Percentiles rank a stretch among this genome's conserved stretches.
Evolutionary conservation across 1,140 invertebrate species (phyloP).

Genomic region (Ostrea edulis): DNA sequence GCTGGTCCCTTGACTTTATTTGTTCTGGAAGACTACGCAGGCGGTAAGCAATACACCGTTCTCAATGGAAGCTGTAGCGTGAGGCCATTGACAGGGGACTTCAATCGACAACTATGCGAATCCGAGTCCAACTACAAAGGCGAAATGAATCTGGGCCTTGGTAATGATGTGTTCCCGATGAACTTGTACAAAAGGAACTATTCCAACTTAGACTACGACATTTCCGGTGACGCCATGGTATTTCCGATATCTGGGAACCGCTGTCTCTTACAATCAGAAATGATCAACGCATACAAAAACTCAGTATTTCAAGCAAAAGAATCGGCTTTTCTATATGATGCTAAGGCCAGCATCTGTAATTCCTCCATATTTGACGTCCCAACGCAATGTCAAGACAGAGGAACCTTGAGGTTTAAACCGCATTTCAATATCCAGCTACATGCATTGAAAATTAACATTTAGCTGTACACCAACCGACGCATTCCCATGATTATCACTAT

Average conservation of each 20-base stretch:
- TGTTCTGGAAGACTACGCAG: constrained; percentile 14
- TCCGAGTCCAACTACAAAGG: not conserved
- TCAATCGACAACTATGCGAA: not conserved
- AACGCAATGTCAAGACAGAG: not conserved
- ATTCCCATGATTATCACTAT: too few relatives aligned
- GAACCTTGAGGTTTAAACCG: not conserved
- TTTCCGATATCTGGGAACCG: not conserved
- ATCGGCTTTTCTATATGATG: not conserved
- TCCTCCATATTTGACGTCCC: not conserved
- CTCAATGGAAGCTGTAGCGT: not conserved
- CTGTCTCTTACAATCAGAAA: not conserved
- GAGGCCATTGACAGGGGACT: not conserved
- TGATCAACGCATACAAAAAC: not conserved
- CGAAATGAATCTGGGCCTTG: not conserved
- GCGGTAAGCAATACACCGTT: not conserved
- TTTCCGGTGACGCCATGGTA: not conserved
- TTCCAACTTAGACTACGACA: not conserved
- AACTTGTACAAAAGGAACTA: not conserved
- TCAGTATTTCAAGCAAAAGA: not conserved
- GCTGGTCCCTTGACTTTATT: not conserved
- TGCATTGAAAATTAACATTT: not conserved
- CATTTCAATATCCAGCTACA: not conserved
- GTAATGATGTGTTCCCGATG: not conserved
- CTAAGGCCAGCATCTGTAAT: not conserved
- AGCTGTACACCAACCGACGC: not conserved